Conservation (phyloP, 2,888 invertebrate genomes). For the Pristionchus exspectatus region DNA sequence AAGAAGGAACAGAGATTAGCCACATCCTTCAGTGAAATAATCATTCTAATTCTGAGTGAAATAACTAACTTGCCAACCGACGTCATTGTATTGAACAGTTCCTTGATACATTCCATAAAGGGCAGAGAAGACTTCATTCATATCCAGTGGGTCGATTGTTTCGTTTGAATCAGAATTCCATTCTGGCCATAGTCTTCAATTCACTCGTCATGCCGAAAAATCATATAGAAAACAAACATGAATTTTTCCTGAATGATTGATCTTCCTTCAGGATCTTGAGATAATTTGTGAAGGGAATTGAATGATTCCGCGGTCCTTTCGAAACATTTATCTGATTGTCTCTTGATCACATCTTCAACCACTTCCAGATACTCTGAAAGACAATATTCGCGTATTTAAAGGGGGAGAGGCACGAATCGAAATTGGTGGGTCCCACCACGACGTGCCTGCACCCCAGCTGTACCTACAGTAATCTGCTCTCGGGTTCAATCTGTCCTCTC, state of each 20-base stretch:
- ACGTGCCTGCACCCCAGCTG: no score
- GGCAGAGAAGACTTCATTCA: conserved; percentile 13
- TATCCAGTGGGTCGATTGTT: background rate
- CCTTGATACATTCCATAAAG: conserved; percentile 14
- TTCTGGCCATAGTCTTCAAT: background rate
- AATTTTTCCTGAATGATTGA: conserved; percentile 30
- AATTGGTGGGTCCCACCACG: no score
- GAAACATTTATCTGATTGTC: background rate
- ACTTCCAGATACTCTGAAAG: conserved; percentile 51
- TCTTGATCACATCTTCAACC: conserved; percentile 37
- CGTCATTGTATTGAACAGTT: background rate
- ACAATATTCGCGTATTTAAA: background rate
- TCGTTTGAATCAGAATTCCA: background rate
- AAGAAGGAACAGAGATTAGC: background rate
- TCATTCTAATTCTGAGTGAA: background rate
- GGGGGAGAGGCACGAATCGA: no score
- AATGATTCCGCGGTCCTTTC: background rate
- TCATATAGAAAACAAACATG: background rate
- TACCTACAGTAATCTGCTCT: no score
- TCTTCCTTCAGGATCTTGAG: conserved; percentile 25
- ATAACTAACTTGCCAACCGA: background rate
- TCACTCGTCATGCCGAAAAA: no score
- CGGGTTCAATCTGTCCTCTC: no score
- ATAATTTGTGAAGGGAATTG: background rate
- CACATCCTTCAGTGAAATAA: background rate